Percentiles rank a stretch among this genome's conserved stretches.
Conservation (phyloP, 2,113 vertebrate genomes). For the Leiothrix lutea region DNA sequence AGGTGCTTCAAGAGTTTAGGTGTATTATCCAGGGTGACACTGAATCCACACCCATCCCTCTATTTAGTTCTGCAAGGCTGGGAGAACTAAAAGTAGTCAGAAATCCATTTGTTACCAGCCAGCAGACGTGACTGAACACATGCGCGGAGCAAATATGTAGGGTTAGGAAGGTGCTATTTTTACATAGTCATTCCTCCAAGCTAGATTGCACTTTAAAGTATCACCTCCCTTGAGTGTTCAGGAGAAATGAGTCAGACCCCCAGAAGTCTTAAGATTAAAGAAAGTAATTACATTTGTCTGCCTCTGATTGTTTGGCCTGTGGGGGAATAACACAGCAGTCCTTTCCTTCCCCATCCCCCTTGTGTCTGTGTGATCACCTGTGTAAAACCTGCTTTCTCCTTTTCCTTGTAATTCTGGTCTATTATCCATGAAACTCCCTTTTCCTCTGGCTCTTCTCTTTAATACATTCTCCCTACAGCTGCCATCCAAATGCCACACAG, state of each 20-base stretch:
- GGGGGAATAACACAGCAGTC: not conserved
- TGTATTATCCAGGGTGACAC: not conserved
- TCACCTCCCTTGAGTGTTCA: not conserved
- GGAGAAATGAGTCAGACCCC: not conserved
- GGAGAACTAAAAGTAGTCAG: not conserved
- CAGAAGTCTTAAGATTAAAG: slow-evolving; percentile 15
- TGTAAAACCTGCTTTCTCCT: not conserved
- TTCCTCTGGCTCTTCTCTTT: not conserved
- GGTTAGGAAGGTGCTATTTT: slow-evolving; percentile 37
- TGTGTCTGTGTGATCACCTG: not conserved
- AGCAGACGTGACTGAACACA: not conserved
- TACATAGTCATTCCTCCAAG: not conserved
- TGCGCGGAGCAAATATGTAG: not conserved
- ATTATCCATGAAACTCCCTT: not conserved
- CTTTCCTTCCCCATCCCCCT: not conserved
- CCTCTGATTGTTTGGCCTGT: slow-evolving; percentile 15
- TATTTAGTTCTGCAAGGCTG: not conserved
- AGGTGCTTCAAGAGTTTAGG: not conserved
- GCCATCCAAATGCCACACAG: not conserved
- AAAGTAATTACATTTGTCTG: slow-evolving; percentile 28
- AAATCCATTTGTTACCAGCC: not conserved
- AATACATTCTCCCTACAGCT: not conserved
- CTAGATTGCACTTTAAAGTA: slow-evolving; percentile 1
- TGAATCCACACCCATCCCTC: not conserved
- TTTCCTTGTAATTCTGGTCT: not conserved